Base-by-base conservation (phyloP, 2,888 invertebrate genomes). In the Gisinianus flammeolus region DNA sequence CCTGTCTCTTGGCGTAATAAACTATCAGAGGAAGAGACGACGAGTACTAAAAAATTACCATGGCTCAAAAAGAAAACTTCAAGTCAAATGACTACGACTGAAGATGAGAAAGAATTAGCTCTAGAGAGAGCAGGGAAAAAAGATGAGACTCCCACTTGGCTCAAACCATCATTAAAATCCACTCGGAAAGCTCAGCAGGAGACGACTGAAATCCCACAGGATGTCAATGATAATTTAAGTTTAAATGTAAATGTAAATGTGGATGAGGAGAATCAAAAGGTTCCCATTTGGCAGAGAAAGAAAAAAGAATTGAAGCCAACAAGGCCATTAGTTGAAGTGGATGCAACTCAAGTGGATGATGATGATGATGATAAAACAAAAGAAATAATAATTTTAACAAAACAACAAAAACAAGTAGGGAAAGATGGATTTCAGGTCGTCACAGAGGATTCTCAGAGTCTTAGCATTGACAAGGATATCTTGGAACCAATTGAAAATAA, bases 281-380 rank as follows among this genome's bases (percentile, higher is more conserved):
- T 77, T 52, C 69, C 70, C 52, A 67, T 54, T 76, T 76, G 76
- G 76, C 76, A 76, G 30, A 67, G 76, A 33, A 76, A 76, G 68
- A 67, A 67, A 31, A 76, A 67, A 26, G 72, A 72, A 30, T 56
- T 72, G 56, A 72, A 72, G 72, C 72, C 72, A 72, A 72, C 28
- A 30, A n/a, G n/a, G n/a, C n/a, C n/a, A n/a, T n/a, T n/a, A n/a
- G n/a, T n/a, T n/a, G n/a, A n/a, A 28, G 31, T 19, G 22, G 16
- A 26, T 19, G 19, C 33, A 44, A 70, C n/a, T n/a, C n/a, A n/a
- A n/a, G n/a, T n/a, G 2, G 70, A 68, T 3, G 68, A 54, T 5
- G 31, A 58, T n/a, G n/a, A 28, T 69, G n/a, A 16, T 26, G 26
- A 12, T 22, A 12, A 22, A 24, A 22, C 24, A 12, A 19, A 28